Percentiles rank a stretch among this genome's conserved stretches.
Evolutionary conservation across 2,797 vertebrate species (phyloP).

Genomic region (Oreonectes daqikongensis): DNA sequence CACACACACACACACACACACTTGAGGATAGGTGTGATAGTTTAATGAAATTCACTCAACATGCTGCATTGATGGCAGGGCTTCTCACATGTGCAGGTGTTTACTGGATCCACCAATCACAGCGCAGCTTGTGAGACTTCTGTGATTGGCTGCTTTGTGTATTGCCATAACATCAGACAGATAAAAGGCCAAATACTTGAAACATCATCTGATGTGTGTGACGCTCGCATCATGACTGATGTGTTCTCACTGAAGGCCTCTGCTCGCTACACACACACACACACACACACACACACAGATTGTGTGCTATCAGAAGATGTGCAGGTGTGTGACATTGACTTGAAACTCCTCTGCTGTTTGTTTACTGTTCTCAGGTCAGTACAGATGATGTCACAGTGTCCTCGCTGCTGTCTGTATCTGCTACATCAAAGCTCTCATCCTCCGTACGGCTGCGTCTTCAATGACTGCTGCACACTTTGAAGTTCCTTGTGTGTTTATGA

Average conservation of each 20-base stretch:
- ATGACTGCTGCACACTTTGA: constrained; percentile 60
- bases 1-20: no score
- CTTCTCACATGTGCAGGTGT: constrained; percentile 12
- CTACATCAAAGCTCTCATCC: constrained; percentile 42
- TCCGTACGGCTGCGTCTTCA: constrained; percentile 48
- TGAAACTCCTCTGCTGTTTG: constrained; percentile 12
- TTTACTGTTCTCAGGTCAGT: constrained; percentile 8
- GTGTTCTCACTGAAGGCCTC: no score
- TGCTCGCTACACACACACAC: no score
- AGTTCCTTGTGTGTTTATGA: constrained; percentile 66
- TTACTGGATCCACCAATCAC: constrained; percentile 9
- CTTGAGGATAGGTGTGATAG: no score
- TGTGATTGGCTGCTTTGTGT: constrained; percentile 19
- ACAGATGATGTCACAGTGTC: constrained; percentile 24
- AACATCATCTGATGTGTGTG: no score
- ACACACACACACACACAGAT: neutral
- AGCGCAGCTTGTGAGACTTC: neutral
- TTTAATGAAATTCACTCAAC: neutral
- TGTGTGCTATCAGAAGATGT: neutral
- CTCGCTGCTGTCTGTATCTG: constrained; percentile 12
- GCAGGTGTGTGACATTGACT: constrained; percentile 20
- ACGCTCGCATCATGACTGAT: neutral
- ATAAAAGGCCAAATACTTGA: constrained; percentile 3
- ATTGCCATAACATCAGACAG: constrained; percentile 30
- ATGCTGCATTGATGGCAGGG: neutral